Conservation (phyloP, 1,140 invertebrate genomes). For the Cepaea nemoralis region DNA sequence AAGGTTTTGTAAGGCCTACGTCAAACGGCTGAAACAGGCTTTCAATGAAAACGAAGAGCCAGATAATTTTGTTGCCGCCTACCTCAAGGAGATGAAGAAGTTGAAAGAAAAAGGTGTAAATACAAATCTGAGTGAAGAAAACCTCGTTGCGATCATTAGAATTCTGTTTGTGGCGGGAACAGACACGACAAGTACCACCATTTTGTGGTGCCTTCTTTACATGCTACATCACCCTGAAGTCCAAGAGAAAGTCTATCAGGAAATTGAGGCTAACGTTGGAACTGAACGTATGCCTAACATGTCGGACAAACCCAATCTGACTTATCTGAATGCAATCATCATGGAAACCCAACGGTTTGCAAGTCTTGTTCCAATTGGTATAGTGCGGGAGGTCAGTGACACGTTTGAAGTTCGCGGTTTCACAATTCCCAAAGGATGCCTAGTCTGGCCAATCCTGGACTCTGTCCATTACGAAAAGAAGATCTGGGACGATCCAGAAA, state of each 20-base stretch:
- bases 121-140: background rate
- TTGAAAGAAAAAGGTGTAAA: background rate
- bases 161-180: slow-evolving; percentile 74
- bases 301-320: too few species aligned
- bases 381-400: too few species aligned
- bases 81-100: background rate
- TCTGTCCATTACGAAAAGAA: background rate
- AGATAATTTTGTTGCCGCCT: background rate
- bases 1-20: background rate
- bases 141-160: too few species aligned
- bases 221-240: too few species aligned
- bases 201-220: too few species aligned
- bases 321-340: background rate
- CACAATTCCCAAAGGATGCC: too few species aligned
- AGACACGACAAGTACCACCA: slow-evolving; percentile 77
- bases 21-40: background rate
- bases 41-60: slow-evolving; percentile 1
- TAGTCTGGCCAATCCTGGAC: too few species aligned
- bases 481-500: background rate
- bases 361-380: too few species aligned
- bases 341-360: background rate
- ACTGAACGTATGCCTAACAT: background rate
- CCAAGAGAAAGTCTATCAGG: background rate
- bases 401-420: too few species aligned
- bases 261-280: slow-evolving; percentile 1